phyloP scores from a whole-genome alignment of 2,888 invertebrate genomes.

The Hirtodrosophila duncani region DNA sequence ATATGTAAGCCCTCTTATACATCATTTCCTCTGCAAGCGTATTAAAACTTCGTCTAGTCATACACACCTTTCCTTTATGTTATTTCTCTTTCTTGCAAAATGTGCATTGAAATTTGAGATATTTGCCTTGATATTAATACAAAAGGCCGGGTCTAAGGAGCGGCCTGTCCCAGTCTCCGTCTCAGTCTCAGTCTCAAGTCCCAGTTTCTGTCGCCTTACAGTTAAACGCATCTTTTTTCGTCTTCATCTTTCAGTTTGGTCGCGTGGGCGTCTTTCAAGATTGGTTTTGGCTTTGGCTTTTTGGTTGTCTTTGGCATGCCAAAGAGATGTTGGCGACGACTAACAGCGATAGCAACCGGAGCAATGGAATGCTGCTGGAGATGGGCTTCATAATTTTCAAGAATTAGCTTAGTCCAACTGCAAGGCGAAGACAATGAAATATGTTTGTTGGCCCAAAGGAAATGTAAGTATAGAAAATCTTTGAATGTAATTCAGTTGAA shows the following conservation, averaged over 20 bases:
- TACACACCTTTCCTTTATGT: background rate
- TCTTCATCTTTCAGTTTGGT: slow-evolving; percentile 25
- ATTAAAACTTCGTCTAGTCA: too few relatives aligned
- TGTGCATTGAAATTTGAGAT: slow-evolving; percentile 68
- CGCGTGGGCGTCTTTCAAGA: slow-evolving; percentile 59
- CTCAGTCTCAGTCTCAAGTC: slow-evolving; percentile 19
- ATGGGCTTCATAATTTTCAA: slow-evolving; percentile 51
- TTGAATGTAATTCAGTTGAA: too few relatives aligned
- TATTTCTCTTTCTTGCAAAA: slow-evolving; percentile 21
- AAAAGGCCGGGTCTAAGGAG: slow-evolving; percentile 53
- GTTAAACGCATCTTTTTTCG: slow-evolving; percentile 30
- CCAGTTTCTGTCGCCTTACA: slow-evolving; percentile 8
- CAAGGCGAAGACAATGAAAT: slow-evolving; percentile 6
- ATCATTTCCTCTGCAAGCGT: too few relatives aligned
- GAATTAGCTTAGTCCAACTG: slow-evolving; percentile 32
- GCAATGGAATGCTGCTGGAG: slow-evolving; percentile 42
- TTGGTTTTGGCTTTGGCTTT: slow-evolving; percentile 46
- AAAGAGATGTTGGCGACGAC: slow-evolving; percentile 1
- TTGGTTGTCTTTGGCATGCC: slow-evolving; percentile 32
- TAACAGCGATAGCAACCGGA: slow-evolving; percentile 25
- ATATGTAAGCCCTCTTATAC: too few relatives aligned
- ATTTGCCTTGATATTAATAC: slow-evolving; percentile 62
- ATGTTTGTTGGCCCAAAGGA: background rate
- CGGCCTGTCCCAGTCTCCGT: slow-evolving; percentile 46
- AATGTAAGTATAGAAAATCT: too few relatives aligned